Percentiles rank a stretch among this genome's conserved stretches.
phyloP scores from a whole-genome alignment of 2,797 vertebrate species.

The Parotocinclus haroldoi region DNA sequence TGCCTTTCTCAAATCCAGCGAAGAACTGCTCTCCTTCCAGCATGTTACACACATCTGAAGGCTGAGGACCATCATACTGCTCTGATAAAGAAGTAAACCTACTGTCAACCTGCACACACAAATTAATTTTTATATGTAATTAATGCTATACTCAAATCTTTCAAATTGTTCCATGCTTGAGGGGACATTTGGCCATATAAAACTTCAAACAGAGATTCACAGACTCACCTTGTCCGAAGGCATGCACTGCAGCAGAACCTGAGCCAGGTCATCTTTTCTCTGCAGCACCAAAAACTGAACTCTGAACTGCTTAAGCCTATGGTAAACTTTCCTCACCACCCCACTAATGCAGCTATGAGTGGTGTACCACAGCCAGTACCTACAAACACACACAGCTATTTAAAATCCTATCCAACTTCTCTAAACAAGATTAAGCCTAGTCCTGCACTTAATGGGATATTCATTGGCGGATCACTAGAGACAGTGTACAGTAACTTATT shows the following conservation, averaged over 20 bases:
- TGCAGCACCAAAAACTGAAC: slow-evolving; percentile 93
- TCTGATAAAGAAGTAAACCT: slow-evolving; percentile 62
- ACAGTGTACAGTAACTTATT: too few species aligned
- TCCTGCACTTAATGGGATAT: too few species aligned
- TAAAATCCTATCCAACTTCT: neutral
- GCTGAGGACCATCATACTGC: slow-evolving; percentile 88
- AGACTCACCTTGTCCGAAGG: slow-evolving; percentile 81
- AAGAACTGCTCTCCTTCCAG: slow-evolving; percentile 97
- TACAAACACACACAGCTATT: slow-evolving; percentile 49
- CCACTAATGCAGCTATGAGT: slow-evolving; percentile 82
- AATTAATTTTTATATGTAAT: too few species aligned
- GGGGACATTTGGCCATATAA: too few species aligned
- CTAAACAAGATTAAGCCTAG: too few species aligned
- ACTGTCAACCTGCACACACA: slow-evolving; percentile 61
- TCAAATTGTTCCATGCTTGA: too few species aligned
- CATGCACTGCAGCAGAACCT: slow-evolving; percentile 92
- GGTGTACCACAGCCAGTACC: slow-evolving; percentile 99
- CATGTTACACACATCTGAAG: slow-evolving; percentile 89
- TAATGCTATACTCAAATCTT: too few species aligned
- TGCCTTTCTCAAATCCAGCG: slow-evolving; percentile 90
- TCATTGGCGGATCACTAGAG: too few species aligned
- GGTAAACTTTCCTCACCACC: slow-evolving; percentile 84
- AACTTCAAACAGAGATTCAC: neutral
- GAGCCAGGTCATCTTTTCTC: slow-evolving; percentile 84
- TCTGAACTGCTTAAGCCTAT: slow-evolving; percentile 84